Conservation (phyloP, 2,113 vertebrate species). For the Dendropsophus ebraccatus region DNA sequence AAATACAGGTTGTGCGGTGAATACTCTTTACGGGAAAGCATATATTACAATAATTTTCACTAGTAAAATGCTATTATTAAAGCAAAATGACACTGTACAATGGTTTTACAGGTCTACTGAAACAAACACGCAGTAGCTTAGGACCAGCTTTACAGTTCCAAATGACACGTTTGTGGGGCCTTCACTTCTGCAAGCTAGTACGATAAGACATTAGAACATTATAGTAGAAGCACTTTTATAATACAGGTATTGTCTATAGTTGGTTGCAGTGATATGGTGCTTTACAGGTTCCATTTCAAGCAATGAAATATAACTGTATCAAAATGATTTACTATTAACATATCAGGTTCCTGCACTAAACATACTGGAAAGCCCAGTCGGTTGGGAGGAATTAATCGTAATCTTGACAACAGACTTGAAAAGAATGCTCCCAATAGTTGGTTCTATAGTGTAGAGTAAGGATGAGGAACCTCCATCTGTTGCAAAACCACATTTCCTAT, state of each 20-base stretch:
- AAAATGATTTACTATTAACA: no score
- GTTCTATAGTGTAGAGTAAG: not conserved
- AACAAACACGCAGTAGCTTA: not conserved
- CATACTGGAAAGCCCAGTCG: not conserved
- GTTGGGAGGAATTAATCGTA: no score
- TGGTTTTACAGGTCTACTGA: not conserved
- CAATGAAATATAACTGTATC: not conserved
- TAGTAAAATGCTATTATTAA: constrained; percentile 24
- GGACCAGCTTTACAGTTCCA: not conserved
- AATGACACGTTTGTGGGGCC: not conserved
- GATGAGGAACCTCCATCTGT: no score
- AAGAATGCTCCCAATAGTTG: no score
- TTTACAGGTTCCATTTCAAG: not conserved
- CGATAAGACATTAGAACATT: no score
- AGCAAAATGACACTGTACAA: not conserved
- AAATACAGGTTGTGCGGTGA: constrained; percentile 20
- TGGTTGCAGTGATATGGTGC: not conserved
- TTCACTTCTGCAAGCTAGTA: not conserved
- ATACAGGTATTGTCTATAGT: not conserved
- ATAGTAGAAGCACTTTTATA: no score
- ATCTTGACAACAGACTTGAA: no score
- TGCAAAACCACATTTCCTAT: no score
- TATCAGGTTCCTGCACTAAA: not conserved
- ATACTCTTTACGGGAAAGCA: not conserved
- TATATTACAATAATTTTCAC: not conserved